A percentile compares a stretch with the other conserved stretches of the same genome.
Conservation (phyloP, 2,888 invertebrate species). For the Glaucopsyche alexis region DNA sequence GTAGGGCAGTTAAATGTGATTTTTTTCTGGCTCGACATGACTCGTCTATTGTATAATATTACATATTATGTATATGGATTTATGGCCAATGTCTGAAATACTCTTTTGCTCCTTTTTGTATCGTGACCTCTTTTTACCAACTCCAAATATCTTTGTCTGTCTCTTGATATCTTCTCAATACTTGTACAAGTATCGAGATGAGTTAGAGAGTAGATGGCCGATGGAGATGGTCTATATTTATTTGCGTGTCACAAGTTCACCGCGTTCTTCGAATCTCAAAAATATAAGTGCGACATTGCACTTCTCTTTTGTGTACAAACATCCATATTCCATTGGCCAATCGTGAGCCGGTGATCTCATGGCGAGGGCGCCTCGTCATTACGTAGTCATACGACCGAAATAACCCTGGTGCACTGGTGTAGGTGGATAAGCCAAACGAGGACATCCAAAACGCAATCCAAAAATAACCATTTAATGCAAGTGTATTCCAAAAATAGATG, state of each 20-base stretch:
- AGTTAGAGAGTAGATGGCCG: background rate
- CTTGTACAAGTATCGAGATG: background rate
- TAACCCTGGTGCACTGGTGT: slow-evolving; percentile 60
- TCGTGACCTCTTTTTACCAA: background rate
- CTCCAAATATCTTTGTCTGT: background rate
- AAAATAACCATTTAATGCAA: slow-evolving; percentile 12
- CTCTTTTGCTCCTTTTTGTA: too few species aligned
- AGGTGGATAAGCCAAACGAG: slow-evolving; percentile 46
- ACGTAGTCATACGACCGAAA: slow-evolving; percentile 67
- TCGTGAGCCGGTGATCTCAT: slow-evolving; percentile 69
- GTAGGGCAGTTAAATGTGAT: too few species aligned
- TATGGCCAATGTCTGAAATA: too few species aligned
- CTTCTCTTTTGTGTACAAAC: slow-evolving; percentile 38
- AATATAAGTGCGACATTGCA: slow-evolving; percentile 22
- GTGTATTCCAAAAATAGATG: background rate
- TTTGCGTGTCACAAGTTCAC: background rate
- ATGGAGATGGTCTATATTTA: background rate
- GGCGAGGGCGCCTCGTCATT: slow-evolving; percentile 64
- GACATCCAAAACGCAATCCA: slow-evolving; percentile 29
- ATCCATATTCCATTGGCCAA: slow-evolving; percentile 45
- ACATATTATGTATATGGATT: too few species aligned
- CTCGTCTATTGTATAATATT: too few species aligned
- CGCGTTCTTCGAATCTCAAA: slow-evolving; percentile 5
- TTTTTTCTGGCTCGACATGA: too few species aligned
- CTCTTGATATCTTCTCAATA: background rate